Evolutionary conservation across 2,888 invertebrate genomes (phyloP), one percentile per base, ranked within the genome.

Genomic region (Neocrepidodera transversa): DNA sequence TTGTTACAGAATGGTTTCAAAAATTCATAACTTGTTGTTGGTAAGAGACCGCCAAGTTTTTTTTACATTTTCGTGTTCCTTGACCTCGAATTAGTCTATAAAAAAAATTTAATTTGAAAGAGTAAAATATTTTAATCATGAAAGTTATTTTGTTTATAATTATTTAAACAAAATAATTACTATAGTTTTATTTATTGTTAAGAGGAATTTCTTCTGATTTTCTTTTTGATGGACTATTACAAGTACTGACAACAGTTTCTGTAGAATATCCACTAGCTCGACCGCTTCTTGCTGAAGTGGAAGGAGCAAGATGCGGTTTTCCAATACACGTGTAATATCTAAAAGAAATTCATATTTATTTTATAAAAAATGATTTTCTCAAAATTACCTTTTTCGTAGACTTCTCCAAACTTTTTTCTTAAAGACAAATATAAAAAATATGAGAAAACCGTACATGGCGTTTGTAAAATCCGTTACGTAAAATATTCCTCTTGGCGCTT

Each of bases 371-470:
- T 10, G 8, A 6, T 30, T 30, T 6, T 30, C 8, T 30, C 8
- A 8, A 8, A 30, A 10, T 10, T 70, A 86, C 82, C 87, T 84
- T 74, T 85, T 85, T 68, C 85, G 80, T 36, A 90, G 79, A 42
- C 87, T 78, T 10, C 80, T 81, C 75, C 85, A 84, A 57, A 87
- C 87, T 73, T 87, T 88, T 68, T 82, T 81, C 72, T 90, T 90
- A 82, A 87, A 88, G 2, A 90, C 89, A 75, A 90, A 90, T 66
- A 90, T 87, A 65, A 89, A 78, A 78, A 91, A 90, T 45, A 90
- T 87, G 43, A 86, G 84, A 0, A 89, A 78, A 0, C 90, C 90
- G 61, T 89, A 87, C 28, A 88, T 82, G 0, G 88, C 85, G 70
- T 89, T 89, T 71, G 86, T 85, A 16, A 86, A 79, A 68, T 90